Percentiles rank a stretch among this genome's conserved stretches.
Evolutionary conservation across 1,140 invertebrate genomes (phyloP).

Genomic region (Bilobella aurantiaca): DNA sequence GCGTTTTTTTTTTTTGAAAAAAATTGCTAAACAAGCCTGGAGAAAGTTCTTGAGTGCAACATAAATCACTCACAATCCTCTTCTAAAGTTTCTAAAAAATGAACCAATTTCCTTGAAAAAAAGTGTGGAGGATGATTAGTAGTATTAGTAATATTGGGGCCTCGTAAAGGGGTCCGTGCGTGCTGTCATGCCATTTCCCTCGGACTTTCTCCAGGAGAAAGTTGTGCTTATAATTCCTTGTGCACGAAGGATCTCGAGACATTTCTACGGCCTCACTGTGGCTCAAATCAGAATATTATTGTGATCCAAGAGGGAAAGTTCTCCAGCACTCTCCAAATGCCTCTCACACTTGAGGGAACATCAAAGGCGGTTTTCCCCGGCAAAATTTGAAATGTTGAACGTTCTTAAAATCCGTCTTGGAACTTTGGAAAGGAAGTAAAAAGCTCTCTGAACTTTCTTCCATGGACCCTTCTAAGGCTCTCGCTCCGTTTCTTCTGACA

Average conservation of each 20-base stretch:
- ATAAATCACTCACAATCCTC: neutral
- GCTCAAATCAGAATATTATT: slow-evolving; percentile 3
- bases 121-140: neutral
- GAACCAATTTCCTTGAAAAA: neutral
- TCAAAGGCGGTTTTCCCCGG: neutral
- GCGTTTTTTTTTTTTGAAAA: too few relatives aligned
- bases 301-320: neutral
- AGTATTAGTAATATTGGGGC: neutral
- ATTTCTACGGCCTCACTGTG: too few relatives aligned
- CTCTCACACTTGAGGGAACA: slow-evolving; percentile 8
- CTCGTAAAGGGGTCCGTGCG: neutral
- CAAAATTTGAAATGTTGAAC: neutral
- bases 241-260: neutral
- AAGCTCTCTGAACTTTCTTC: neutral
- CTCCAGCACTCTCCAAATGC: neutral
- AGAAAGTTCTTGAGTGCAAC: too few relatives aligned
- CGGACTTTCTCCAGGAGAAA: neutral
- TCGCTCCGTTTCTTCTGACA: slow-evolving; percentile 3
- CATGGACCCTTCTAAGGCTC: neutral
- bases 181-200: neutral
- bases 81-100: neutral
- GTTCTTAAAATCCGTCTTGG: neutral
- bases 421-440: too few relatives aligned
- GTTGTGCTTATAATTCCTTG: neutral
- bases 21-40: too few relatives aligned